Base-by-base conservation (phyloP, 1,140 invertebrate species). In the Rhysida immarginata region DNA sequence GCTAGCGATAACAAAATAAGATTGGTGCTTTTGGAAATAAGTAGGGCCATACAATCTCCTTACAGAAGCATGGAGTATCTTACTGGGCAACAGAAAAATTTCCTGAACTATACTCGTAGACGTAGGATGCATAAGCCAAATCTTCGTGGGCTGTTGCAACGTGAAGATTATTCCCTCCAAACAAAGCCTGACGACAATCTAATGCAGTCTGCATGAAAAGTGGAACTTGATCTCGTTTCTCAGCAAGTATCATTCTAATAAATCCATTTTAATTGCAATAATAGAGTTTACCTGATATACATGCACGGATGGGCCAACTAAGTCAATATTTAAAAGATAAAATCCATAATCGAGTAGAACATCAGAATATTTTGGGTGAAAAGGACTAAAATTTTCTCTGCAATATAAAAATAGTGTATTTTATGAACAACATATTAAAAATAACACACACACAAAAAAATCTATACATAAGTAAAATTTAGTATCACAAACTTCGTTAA, bases 61-160 rank as follows among this genome's bases (percentile, higher is more conserved):
- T n/a, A n/a, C n/a, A n/a, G n/a, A n/a, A n/a, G n/a, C n/a, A n/a
- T n/a, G n/a, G n/a, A n/a, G n/a, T n/a, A n/a, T n/a, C 44, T 69
- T 69, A 81, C 77, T 78, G 78, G 21, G 88, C 87, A 69, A 80
- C 76, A 59, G 76, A 75, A 69, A 94, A 95, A 58, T 81, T 79
- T 2, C 89, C 88, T 13, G 85, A 83, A 65, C 81, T 89, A 68
- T 96, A 95, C 72, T 94, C 88, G 46, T 84, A 78, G 11, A 94
- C 88, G 68, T 94, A 95, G 18, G 86, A 79, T 26, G 87, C 87
- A 73, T 94, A 95, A 0, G 88, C 87, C 14, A 94, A 72, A 72
- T 94, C 89, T 73, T 93, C 89, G 69, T 89, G 82, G 25, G 84
- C 84, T 25, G 85, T 78, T 1, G 89, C 90, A 53, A 93, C 83